Conservation (phyloP, 92 coral and sea anemone species). For the Scolanthus callimorphus region DNA sequence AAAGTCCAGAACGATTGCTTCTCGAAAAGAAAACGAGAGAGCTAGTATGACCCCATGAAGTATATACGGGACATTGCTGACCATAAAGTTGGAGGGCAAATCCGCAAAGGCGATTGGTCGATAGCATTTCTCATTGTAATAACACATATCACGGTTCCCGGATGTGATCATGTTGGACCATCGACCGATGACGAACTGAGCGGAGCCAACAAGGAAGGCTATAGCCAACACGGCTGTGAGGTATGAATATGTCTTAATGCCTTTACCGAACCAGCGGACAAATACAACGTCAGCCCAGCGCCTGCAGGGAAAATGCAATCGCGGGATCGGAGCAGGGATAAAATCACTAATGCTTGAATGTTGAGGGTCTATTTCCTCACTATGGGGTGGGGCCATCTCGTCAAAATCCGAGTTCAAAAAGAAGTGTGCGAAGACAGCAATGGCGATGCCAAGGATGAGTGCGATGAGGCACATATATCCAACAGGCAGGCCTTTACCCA, state of each 20-base stretch:
- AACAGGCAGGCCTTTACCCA: constrained; percentile 63
- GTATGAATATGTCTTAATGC: constrained; percentile 78
- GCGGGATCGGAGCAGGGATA: constrained; percentile 56
- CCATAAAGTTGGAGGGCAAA: constrained; percentile 85
- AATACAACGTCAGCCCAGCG: constrained; percentile 63
- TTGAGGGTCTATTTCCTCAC: background rate
- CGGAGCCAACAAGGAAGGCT: constrained; percentile 88
- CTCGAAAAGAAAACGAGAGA: constrained; percentile 76
- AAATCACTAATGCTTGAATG: constrained; percentile 18
- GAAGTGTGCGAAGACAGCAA: constrained; percentile 83
- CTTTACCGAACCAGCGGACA: constrained; percentile 74
- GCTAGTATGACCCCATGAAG: constrained; percentile 78
- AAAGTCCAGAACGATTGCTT: constrained; percentile 62
- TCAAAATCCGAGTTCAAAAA: constrained; percentile 93
- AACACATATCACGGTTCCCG: constrained; percentile 93
- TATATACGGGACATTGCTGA: constrained; percentile 83
- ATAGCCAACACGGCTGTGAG: constrained; percentile 82
- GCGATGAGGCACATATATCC: constrained; percentile 59
- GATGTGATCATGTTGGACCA: constrained; percentile 87
- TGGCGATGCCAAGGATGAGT: constrained; percentile 57
- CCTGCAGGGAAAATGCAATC: constrained; percentile 46
- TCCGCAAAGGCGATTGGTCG: constrained; percentile 82
- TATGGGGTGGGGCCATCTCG: constrained; percentile 20
- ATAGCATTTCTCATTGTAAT: constrained; percentile 92
- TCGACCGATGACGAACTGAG: constrained; percentile 89